Percentiles rank a stretch among this genome's conserved stretches.
Conservation (phyloP, 1,140 invertebrate genomes). For the Saccostrea echinata region DNA sequence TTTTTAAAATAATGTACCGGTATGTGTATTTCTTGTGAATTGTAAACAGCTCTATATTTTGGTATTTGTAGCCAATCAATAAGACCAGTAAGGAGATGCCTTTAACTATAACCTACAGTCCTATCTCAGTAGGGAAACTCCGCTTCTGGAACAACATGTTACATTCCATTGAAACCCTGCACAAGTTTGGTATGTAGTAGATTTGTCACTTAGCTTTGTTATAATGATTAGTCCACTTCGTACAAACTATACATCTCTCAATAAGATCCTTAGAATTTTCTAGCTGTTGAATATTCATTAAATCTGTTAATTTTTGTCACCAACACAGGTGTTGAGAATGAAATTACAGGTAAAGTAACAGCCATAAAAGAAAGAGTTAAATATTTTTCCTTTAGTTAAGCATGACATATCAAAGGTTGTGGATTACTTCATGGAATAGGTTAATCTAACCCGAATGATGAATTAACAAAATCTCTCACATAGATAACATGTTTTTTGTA, state of each 20-base stretch:
- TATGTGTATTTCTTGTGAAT: no score
- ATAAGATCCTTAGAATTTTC: no score
- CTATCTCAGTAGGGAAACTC: slow-evolving; percentile 82
- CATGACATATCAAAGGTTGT: background rate
- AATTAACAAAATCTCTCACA: background rate
- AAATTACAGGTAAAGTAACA: background rate
- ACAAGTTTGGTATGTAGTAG: slow-evolving; percentile 71
- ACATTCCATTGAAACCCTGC: slow-evolving; percentile 87
- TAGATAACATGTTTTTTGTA: background rate
- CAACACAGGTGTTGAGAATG: slow-evolving; percentile 13
- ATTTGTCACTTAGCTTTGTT: background rate
- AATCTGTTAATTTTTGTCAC: background rate
- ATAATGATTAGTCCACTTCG: no score
- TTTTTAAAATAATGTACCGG: no score
- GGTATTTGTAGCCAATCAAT: slow-evolving; percentile 68
- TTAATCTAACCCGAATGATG: background rate
- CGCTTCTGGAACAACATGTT: slow-evolving; percentile 89
- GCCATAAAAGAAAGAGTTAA: background rate
- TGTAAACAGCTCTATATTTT: background rate
- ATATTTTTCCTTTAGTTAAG: background rate
- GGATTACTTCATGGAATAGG: background rate
- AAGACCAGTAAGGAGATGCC: slow-evolving; percentile 68
- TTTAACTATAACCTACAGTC: slow-evolving; percentile 79
- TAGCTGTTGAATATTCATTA: background rate
- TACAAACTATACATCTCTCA: no score